phyloP scores from a whole-genome alignment of 2,797 vertebrate species.

The Menidia menidia region DNA sequence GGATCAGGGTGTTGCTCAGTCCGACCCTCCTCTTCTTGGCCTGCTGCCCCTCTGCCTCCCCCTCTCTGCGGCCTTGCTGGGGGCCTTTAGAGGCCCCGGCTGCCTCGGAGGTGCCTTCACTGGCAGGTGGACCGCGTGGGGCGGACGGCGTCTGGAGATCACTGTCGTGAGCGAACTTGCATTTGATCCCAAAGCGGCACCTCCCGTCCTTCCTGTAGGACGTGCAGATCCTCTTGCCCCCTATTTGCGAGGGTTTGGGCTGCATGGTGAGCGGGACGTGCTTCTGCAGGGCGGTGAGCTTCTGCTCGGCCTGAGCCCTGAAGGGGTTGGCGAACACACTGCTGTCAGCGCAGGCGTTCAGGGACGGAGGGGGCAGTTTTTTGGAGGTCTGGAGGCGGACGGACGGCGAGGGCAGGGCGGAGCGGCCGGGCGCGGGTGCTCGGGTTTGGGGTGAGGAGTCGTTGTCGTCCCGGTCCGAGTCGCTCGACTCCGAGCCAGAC shows the following conservation, averaged over 20 bases:
- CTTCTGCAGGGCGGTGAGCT: constrained; percentile 82
- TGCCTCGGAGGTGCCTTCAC: constrained; percentile 16
- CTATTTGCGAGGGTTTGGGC: constrained; percentile 80
- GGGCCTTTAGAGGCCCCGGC: constrained; percentile 15
- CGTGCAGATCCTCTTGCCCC: constrained; percentile 81
- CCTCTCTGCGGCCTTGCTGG: constrained; percentile 36
- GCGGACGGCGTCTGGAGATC: constrained; percentile 76
- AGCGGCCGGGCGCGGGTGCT: constrained; percentile 1
- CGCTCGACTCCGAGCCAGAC: constrained; percentile 75
- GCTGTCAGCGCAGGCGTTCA: constrained; percentile 65
- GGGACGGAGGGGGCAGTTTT: constrained; percentile 77
- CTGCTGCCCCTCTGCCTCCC: constrained; percentile 52
- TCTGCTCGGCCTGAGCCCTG: constrained; percentile 80
- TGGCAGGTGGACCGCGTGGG: constrained; percentile 16
- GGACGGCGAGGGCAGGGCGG: constrained; percentile 14
- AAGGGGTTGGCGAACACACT: constrained; percentile 87
- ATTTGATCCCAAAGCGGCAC: constrained; percentile 86
- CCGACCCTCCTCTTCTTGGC: constrained; percentile 82
- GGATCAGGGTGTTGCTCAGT: constrained; percentile 81
- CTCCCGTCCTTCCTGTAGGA: constrained; percentile 84
- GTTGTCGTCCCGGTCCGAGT: constrained; percentile 67
- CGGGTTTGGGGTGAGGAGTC: neutral
- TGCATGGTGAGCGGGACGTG: constrained; percentile 86
- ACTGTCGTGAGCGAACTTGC: constrained; percentile 87
- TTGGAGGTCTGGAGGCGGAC: constrained; percentile 1